Base-by-base conservation (phyloP, 92 coral and sea anemone genomes). In the Zoanthus sociatus region DNA sequence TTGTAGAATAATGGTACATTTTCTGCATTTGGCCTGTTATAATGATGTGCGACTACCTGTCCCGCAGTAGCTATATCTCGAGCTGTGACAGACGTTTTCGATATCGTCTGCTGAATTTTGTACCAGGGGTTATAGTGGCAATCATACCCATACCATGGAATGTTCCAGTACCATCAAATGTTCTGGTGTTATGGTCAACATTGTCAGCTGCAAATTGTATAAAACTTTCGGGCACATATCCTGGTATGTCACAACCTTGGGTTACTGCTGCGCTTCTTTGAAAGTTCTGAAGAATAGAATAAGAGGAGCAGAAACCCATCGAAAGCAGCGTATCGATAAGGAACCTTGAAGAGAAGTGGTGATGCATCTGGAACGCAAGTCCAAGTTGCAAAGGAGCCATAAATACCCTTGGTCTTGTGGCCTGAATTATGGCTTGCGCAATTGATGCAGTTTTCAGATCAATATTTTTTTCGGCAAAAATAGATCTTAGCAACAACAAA, bases 71-170 rank as follows among this genome's bases (percentile, higher is more conserved):
- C 60, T 54, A 0, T 8, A 54, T 54, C 60, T 9, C 14, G 3
- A 7, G 66, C 69, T 63, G 32, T 63, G 69, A 63, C 31, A 20
- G 32, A 63, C 18, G 9, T 63, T 18, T 63, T 63, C 69, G 7
- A 63, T 63, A 63, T 63, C 69, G 1, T 61, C 68, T 17, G 68
- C 68, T 61, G 64, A 56, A 56, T 56, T 71, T 15, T 71, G 10
- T 71, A 71, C 50, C 11, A 30, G 4, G 15, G 63, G 84, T 78
- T 50, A 56, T 53, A 26, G 84, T 13, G 33, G 44, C 67, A 78
- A 78, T 67, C 32, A 78, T 61, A 0, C 84, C 84, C 71, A 78
- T 78, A 11, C 51, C 84, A 56, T 78, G 17, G 26, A 78, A 78
- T 45, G 50, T 55, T 51, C 84, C 84, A 64, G 31, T 18, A 58